phyloP scores from a whole-genome alignment of 2,113 vertebrate species.

The Aleadryas rufinucha region DNA sequence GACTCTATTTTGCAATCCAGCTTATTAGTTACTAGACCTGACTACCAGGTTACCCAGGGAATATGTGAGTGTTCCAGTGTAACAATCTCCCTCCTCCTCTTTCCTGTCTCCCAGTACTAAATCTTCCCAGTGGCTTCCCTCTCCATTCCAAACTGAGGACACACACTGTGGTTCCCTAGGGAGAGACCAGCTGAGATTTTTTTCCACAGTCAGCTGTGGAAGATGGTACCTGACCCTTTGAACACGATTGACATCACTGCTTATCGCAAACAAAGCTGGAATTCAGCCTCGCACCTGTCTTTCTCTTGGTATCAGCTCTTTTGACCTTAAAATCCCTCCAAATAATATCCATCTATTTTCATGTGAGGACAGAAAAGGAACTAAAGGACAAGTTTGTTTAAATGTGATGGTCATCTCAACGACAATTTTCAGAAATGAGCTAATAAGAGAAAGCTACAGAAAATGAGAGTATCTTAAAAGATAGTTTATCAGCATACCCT shows the following conservation, averaged over 20 bases:
- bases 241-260: background rate
- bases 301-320: background rate
- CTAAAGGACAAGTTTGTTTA: background rate
- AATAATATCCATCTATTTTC: background rate
- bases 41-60: background rate
- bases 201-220: background rate
- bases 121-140: background rate
- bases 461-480: background rate
- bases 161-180: background rate
- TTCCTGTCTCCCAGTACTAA: background rate
- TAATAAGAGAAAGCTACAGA: background rate
- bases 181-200: background rate
- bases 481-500: background rate
- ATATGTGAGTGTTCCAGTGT: background rate
- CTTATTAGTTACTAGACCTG: background rate
- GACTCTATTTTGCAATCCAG: background rate
- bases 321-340: background rate
- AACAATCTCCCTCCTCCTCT: background rate
- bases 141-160: rapidly evolving
- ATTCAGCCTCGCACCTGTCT: background rate
- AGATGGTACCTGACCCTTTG: background rate
- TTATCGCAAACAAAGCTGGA: background rate
- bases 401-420: background rate
- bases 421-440: background rate
- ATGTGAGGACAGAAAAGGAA: background rate